Percentiles rank a stretch among this genome's conserved stretches.
These are phyloP conservation scores for Drosophila ustulata DNA, from an alignment of 2,888 invertebrate species.

Conservation along the genomic window DNA sequence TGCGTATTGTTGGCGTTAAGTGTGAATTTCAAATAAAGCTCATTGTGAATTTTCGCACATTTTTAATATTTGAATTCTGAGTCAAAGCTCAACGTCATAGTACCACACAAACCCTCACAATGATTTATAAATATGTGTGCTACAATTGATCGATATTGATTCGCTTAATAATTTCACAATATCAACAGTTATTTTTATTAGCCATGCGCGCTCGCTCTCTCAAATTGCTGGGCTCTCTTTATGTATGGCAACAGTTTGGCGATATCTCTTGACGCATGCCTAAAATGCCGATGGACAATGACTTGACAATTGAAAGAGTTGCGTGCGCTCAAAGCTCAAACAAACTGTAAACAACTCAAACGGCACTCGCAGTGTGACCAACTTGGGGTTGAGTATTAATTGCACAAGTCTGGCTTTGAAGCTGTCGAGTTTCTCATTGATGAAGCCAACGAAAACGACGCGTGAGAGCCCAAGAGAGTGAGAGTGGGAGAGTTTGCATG, in stretches of 20 bases:
- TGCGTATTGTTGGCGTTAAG: not conserved
- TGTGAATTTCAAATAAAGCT: slow-evolving; percentile 26
- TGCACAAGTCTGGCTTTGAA: slow-evolving; percentile 19
- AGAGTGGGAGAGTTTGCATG: slow-evolving; percentile 2
- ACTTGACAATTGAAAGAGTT: slow-evolving; percentile 32
- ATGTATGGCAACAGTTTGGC: slow-evolving; percentile 11
- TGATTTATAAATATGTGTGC: not conserved
- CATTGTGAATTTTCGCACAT: slow-evolving; percentile 34
- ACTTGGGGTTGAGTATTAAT: not conserved
- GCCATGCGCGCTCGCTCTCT: not conserved
- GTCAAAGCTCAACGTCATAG: slow-evolving; percentile 7
- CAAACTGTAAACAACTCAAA: not conserved
- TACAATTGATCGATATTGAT: not conserved
- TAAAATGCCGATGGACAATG: slow-evolving; percentile 39
- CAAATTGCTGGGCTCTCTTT: slow-evolving; percentile 23
- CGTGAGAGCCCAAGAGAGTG: not conserved
- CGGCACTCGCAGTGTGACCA: slow-evolving; percentile 26
- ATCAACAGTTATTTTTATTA: slow-evolving; percentile 18
- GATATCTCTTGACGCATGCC: slow-evolving; percentile 37
- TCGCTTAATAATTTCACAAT: slow-evolving; percentile 20
- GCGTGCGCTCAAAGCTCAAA: slow-evolving; percentile 5
- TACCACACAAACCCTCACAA: not conserved
- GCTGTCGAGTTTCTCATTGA: slow-evolving; percentile 39
- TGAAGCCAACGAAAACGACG: slow-evolving; percentile 18
- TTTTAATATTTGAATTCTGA: slow-evolving; percentile 2